Evolutionary conservation across 2,797 vertebrate species (phyloP).

Genomic region (Spinibarbus caldwelli): DNA sequence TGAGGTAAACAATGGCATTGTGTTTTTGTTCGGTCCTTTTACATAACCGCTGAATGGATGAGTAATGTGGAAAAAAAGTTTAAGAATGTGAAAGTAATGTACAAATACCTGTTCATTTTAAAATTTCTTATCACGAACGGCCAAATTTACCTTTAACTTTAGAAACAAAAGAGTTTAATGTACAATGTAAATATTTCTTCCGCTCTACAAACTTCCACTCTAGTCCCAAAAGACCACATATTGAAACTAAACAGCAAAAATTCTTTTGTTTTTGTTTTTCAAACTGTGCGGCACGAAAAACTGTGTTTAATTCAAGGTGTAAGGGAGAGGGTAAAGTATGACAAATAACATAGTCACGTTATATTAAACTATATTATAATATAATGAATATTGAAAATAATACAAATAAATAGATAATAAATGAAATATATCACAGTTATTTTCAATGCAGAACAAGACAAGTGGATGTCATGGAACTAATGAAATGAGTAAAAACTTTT

Average conservation of each 20-base stretch:
- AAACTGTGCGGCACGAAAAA: not conserved
- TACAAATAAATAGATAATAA: not conserved
- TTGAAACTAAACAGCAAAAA: not conserved
- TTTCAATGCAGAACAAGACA: not conserved
- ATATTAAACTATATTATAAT: not conserved
- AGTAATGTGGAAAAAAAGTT: not conserved
- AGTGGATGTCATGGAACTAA: not conserved
- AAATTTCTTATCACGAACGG: not conserved
- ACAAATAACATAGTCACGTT: not conserved
- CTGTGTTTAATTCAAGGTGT: conserved; percentile 32
- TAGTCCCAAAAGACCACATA: not conserved
- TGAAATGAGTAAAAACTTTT: not conserved
- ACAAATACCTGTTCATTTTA: not conserved
- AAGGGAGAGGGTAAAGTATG: not conserved
- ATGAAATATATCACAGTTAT: not conserved
- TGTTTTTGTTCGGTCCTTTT: not conserved
- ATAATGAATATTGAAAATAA: not conserved
- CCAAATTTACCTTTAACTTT: not conserved
- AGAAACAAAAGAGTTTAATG: not conserved
- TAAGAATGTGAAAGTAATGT: not conserved
- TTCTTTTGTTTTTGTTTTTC: not conserved
- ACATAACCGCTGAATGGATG: not conserved
- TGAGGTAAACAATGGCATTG: conserved; percentile 7
- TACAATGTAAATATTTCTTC: not conserved
- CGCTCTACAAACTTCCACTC: not conserved